These are phyloP conservation scores for Drosophila orena DNA, from an alignment of 1,140 invertebrate genomes.

Conservation along the genomic window DNA sequence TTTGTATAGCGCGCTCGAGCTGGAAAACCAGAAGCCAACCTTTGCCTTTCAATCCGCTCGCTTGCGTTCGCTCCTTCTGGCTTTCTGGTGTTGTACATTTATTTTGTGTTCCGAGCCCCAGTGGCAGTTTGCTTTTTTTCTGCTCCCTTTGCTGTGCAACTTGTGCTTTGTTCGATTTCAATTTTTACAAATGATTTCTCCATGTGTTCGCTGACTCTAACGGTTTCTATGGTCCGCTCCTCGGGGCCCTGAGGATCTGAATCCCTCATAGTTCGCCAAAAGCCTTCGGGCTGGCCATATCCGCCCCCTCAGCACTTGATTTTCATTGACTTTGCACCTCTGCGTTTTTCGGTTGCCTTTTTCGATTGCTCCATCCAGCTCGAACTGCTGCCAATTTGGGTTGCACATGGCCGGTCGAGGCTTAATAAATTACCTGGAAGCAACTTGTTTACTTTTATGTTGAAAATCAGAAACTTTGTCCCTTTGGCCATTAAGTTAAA, in stretches of 20 bases:
- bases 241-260: slow-evolving; percentile 18
- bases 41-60: slow-evolving; percentile 2
- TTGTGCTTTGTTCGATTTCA: slow-evolving; percentile 77
- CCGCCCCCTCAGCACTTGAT: slow-evolving; percentile 47
- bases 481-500: slow-evolving; percentile 73
- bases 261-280: slow-evolving; percentile 33
- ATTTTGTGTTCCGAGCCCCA: slow-evolving; percentile 26
- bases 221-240: slow-evolving; percentile 14
- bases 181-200: slow-evolving; percentile 79
- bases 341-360: slow-evolving; percentile 33
- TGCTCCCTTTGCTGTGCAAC: slow-evolving; percentile 36
- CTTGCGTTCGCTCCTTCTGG: not conserved
- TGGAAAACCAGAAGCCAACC: slow-evolving; percentile 39
- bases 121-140: slow-evolving; percentile 18
- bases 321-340: slow-evolving; percentile 75
- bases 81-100: slow-evolving; percentile 24
- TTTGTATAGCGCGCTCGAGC: slow-evolving; percentile 71
- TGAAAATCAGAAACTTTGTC: slow-evolving; percentile 69
- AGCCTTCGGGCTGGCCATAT: slow-evolving; percentile 39
- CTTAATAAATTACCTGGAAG: slow-evolving; percentile 79
- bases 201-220: slow-evolving; percentile 33
- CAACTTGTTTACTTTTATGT: slow-evolving; percentile 76
- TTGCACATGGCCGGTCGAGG: slow-evolving; percentile 26
- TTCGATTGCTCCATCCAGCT: slow-evolving; percentile 45
- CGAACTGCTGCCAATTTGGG: slow-evolving; percentile 50